phyloP scores from a whole-genome alignment of 2,113 vertebrate genomes.

The Willisornis vidua region DNA sequence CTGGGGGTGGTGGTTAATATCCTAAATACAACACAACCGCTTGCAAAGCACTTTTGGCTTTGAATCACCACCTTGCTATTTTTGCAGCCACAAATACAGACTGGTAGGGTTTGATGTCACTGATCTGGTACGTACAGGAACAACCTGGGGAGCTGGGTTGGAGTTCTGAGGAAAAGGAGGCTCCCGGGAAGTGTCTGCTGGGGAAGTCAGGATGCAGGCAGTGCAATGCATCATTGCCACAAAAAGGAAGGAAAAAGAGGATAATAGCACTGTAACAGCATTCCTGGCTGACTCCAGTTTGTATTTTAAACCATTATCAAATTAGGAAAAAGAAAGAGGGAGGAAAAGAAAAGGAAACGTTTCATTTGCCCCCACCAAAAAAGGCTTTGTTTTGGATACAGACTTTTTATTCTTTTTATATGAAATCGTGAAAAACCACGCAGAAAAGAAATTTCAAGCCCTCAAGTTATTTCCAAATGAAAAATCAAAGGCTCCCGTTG shows the following conservation, averaged over 20 bases:
- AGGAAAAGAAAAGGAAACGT: not conserved
- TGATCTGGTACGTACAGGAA: constrained; percentile 9
- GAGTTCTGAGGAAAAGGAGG: not conserved
- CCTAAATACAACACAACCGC: constrained; percentile 52
- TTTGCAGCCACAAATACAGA: constrained; percentile 43
- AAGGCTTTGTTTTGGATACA: not conserved
- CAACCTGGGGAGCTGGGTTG: not conserved
- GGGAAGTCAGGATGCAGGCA: not conserved
- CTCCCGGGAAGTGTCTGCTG: not conserved
- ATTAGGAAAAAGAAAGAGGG: not conserved
- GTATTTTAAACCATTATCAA: not conserved
- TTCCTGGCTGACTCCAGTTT: not conserved
- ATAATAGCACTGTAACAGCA: not conserved
- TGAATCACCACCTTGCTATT: constrained; percentile 67
- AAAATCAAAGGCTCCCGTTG: constrained; percentile 39
- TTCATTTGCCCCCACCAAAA: not conserved
- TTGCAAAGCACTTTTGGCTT: constrained; percentile 49
- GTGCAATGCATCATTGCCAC: not conserved
- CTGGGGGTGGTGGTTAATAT: constrained; percentile 54
- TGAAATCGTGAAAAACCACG: not conserved
- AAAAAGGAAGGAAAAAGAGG: not conserved
- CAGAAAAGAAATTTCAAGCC: not conserved
- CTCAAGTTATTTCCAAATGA: constrained; percentile 32
- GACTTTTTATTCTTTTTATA: not conserved
- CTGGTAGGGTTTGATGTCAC: constrained; percentile 42